phyloP scores from a whole-genome alignment of 2,888 invertebrate species.

The Euphydryas editha region DNA sequence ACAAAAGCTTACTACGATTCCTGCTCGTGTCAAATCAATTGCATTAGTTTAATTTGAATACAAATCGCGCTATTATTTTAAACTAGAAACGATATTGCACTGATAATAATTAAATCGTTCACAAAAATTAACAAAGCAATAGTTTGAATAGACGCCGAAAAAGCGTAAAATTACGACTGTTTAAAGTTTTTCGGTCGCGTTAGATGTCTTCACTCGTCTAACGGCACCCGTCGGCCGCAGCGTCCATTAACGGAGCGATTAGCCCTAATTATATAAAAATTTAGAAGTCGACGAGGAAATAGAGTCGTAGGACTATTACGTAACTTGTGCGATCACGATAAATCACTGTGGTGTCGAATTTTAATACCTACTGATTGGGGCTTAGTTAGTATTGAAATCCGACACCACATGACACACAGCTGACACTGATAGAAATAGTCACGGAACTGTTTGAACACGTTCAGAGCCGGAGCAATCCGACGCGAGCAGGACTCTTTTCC shows the following conservation, averaged over 20 bases:
- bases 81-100: background rate
- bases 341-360: no score
- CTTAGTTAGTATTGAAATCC: no score
- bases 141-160: conserved; percentile 47
- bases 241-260: conserved; percentile 63
- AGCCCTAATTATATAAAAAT: conserved; percentile 61
- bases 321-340: no score
- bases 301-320: no score
- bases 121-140: conserved; percentile 1
- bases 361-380: no score
- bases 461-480: conserved; percentile 11
- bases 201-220: conserved; percentile 53
- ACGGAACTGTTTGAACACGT: conserved; percentile 1
- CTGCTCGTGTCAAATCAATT: conserved; percentile 52
- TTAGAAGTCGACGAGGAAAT: conserved; percentile 51
- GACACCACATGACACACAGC: no score
- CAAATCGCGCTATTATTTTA: background rate
- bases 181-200: conserved; percentile 53
- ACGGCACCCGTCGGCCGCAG: conserved; percentile 51
- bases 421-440: conserved; percentile 38
- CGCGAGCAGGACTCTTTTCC: conserved; percentile 58
- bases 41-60: background rate
- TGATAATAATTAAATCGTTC: background rate
- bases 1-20: conserved; percentile 66
- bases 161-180: conserved; percentile 54